Percentiles rank a stretch among this genome's conserved stretches.
Conservation (phyloP, 92 coral and sea anemone species). For the Phenganax stokvisi region DNA sequence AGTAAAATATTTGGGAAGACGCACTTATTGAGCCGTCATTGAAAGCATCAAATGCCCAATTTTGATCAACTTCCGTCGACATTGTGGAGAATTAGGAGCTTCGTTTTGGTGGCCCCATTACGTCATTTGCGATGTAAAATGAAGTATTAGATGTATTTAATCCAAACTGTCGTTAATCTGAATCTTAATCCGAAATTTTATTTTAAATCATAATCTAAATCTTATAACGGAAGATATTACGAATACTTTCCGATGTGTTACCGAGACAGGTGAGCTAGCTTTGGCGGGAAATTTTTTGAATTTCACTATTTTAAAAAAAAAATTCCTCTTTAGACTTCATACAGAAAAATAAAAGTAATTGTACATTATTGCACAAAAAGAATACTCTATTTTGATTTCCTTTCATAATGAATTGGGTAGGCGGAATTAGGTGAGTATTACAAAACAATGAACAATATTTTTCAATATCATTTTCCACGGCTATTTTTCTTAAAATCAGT, state of each 20-base stretch:
- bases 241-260: neutral
- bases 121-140: too few relatives aligned
- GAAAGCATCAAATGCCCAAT: constrained; percentile 88
- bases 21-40: constrained; percentile 94
- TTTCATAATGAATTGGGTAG: constrained; percentile 35
- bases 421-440: constrained; percentile 35
- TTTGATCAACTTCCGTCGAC: constrained; percentile 60
- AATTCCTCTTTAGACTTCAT: neutral
- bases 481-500: neutral
- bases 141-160: too few relatives aligned
- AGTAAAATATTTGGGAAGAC: constrained; percentile 35
- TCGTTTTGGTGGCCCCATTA: neutral
- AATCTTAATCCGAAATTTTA: too few relatives aligned
- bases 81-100: constrained; percentile 56
- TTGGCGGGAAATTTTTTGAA: constrained; percentile 30
- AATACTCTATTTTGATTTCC: neutral
- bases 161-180: too few relatives aligned
- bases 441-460: too few relatives aligned
- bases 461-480: too few relatives aligned
- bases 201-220: too few relatives aligned
- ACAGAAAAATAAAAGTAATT: neutral
- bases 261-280: neutral
- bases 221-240: neutral
- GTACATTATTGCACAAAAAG: neutral
- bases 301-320: neutral